phyloP scores from a whole-genome alignment of 2,888 invertebrate genomes.

The Cheilosia grossa region DNA sequence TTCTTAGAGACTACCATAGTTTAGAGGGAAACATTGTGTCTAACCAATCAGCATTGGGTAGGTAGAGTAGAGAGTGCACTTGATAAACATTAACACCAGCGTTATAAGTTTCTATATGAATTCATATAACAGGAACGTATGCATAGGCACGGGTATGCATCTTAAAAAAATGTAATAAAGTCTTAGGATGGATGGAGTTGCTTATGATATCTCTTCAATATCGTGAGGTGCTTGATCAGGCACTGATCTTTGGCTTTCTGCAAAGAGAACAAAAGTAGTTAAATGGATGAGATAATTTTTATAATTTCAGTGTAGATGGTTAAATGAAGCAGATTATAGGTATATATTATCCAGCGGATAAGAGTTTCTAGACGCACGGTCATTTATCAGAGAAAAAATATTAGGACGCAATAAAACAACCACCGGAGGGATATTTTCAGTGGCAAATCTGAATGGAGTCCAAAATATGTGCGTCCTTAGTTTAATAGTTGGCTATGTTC shows the following conservation, averaged over 20 bases:
- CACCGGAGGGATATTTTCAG: no score
- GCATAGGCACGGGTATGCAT: conserved; percentile 58
- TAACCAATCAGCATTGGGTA: background rate
- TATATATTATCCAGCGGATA: no score
- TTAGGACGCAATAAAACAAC: no score
- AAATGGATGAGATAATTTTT: background rate
- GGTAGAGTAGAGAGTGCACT: conserved; percentile 48
- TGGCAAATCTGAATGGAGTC: no score
- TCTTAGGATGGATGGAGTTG: conserved; percentile 35
- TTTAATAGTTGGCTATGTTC: no score
- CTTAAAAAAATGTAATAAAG: background rate
- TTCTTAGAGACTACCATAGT: conserved; percentile 18
- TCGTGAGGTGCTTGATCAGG: conserved; percentile 73
- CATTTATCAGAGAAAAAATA: no score
- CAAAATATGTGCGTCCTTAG: no score
- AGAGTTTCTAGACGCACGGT: no score
- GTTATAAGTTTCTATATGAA: conserved; percentile 30
- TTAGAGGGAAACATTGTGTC: background rate
- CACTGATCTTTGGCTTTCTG: conserved; percentile 76
- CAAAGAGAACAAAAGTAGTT: conserved; percentile 45
- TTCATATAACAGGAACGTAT: conserved; percentile 57
- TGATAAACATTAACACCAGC: conserved; percentile 31
- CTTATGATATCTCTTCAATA: conserved; percentile 76
- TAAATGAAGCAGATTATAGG: background rate
- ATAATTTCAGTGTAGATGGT: background rate